Evolutionary conservation across 2,888 invertebrate genomes (phyloP).

Genomic region (Galerucella pusilla): DNA sequence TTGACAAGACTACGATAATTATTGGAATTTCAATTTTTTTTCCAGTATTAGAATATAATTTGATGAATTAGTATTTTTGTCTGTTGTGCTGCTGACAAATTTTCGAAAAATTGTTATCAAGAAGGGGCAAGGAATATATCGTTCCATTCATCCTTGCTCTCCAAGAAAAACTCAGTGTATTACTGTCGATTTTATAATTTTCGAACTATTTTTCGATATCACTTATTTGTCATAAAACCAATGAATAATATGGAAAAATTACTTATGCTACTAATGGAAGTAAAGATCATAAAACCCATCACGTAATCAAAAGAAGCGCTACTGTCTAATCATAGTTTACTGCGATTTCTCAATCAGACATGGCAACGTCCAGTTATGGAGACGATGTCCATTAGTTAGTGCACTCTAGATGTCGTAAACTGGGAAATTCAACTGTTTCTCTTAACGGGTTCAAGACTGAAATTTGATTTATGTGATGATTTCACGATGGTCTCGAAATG

Average conservation of each 20-base stretch:
- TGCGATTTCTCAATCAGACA: conserved; percentile 30
- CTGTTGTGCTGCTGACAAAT: no score
- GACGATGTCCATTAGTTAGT: conserved; percentile 32
- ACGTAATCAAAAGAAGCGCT: background rate
- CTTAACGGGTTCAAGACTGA: conserved; percentile 33
- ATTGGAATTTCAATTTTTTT: no score
- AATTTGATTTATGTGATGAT: conserved; percentile 37
- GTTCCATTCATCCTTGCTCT: no score
- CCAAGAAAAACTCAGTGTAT: no score
- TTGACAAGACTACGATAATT: no score
- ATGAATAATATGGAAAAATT: background rate
- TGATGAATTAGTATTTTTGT: no score
- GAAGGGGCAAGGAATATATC: no score
- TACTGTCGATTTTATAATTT: no score
- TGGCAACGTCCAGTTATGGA: conserved; percentile 31
- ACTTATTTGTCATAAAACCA: no score
- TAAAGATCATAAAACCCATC: background rate
- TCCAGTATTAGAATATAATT: no score
- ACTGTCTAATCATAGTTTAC: conserved; percentile 9
- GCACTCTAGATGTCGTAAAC: conserved; percentile 36
- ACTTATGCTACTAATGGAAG: background rate
- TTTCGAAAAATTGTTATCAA: no score
- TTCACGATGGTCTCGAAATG: conserved; percentile 34
- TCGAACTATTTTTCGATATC: no score
- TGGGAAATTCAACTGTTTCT: conserved; percentile 37